Base-by-base conservation (phyloP, 2,113 vertebrate genomes). In the Psophia crepitans region DNA sequence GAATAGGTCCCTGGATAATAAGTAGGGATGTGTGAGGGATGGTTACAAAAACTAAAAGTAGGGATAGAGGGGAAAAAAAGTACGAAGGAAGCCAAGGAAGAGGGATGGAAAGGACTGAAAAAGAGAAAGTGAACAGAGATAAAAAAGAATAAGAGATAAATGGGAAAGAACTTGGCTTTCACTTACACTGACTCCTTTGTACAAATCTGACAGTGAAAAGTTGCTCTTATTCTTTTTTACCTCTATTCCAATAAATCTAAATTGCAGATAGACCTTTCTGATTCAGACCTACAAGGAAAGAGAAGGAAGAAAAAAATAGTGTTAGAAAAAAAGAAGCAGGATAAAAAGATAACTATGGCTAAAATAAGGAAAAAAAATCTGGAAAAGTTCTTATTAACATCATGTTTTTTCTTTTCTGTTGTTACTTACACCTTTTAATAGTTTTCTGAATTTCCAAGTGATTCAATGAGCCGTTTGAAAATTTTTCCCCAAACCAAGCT, bases 181-280 rank as follows among this genome's bases (percentile, higher is more conserved):
- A 79, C 61, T 94, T 84, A 30, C 66, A n/a, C 69, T 78, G 73
- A 71, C 66, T 96, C 74, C 84, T 95, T 97, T 93, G 89, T 94
- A 73, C 57, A 85, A 94, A 91, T 41, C 53, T 87, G 94, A 93
- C 94, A 94, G 87, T 73, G 70, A 96, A 96, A 94, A 95, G 77
- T 96, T 96, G 49, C 41, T 94, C 77, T 81, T 93, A 76, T 87
- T 95, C 89, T 91, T 89, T 95, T 96, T 91, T 79, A 93, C 80
- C 51, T 91, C 65, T 84, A 48, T 93, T 95, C 87, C 74, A 82
- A 89, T 94, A 95, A 96, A 96, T 97, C 89, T 97, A 96, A 96
- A 96, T 97, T 96, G 93, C 81, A 96, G 87, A 96, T 89, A 93
- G 77, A 61, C 43, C 35, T 79, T 94, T 87, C 81, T 87, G 80